phyloP scores from a whole-genome alignment of 2,888 invertebrate genomes.

The Archaeoteleia sp. region DNA sequence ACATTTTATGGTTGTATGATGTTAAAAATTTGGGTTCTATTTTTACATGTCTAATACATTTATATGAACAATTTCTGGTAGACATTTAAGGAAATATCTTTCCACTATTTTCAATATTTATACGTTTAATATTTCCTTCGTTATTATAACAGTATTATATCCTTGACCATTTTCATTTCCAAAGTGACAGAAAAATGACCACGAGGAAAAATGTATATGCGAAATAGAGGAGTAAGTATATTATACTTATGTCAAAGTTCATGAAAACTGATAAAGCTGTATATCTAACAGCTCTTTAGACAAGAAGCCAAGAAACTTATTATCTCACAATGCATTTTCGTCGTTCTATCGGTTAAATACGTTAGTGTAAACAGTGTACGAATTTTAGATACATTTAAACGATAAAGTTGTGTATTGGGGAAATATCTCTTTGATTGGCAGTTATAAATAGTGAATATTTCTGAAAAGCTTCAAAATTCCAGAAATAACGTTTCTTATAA shows the following conservation, averaged over 20 bases:
- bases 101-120: no score
- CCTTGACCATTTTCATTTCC: slow-evolving; percentile 5
- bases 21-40: no score
- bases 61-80: no score
- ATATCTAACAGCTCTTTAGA: slow-evolving; percentile 37
- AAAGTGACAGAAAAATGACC: slow-evolving; percentile 26
- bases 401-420: slow-evolving; percentile 19
- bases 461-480: no score
- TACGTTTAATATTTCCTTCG: no score
- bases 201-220: slow-evolving; percentile 36
- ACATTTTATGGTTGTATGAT: no score
- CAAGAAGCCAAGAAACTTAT: slow-evolving; percentile 46
- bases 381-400: slow-evolving; percentile 24
- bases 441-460: no score
- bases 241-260: slow-evolving; percentile 47
- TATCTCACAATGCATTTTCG: slow-evolving; percentile 48
- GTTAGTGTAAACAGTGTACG: slow-evolving; percentile 29
- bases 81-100: no score
- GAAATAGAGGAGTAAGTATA: slow-evolving; percentile 41
- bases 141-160: neutral
- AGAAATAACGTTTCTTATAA: no score
- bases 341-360: slow-evolving; percentile 38
- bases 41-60: no score
- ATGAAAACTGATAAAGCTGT: slow-evolving; percentile 50
- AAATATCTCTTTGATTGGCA: no score